phyloP scores from a whole-genome alignment of 2,797 vertebrate species.

The Varecia variegata region DNA sequence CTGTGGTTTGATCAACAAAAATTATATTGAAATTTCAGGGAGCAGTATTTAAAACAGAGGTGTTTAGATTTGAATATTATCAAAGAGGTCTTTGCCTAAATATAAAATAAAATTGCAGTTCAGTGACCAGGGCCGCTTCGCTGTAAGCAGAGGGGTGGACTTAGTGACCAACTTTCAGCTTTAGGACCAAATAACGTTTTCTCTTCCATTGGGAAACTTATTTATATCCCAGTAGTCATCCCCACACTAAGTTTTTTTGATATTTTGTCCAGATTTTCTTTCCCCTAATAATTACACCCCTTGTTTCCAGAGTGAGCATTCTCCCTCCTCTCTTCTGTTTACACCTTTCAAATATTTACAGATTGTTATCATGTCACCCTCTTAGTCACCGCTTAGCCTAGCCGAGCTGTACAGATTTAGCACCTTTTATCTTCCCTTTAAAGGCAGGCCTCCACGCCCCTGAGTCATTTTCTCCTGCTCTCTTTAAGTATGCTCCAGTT shows the following conservation, averaged over 20 bases:
- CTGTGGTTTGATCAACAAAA: slow-evolving; percentile 9
- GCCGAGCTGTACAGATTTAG: slow-evolving; percentile 79
- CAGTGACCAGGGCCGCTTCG: not conserved
- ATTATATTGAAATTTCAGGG: not conserved
- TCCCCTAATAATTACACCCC: slow-evolving; percentile 67
- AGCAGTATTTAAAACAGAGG: slow-evolving; percentile 7
- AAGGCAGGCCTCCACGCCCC: slow-evolving; percentile 69
- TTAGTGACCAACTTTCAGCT: not conserved
- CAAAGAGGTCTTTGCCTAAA: slow-evolving; percentile 17
- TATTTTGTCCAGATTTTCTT: slow-evolving; percentile 64
- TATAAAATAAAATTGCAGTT: not conserved
- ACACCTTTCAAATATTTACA: slow-evolving; percentile 78
- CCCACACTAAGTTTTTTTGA: slow-evolving; percentile 18
- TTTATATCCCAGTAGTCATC: slow-evolving; percentile 60
- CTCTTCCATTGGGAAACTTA: slow-evolving; percentile 40
- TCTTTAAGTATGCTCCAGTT: slow-evolving; percentile 59
- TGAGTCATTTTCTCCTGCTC: slow-evolving; percentile 68
- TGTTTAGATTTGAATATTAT: slow-evolving; percentile 41
- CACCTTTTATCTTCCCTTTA: slow-evolving; percentile 81
- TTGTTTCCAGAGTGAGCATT: slow-evolving; percentile 41
- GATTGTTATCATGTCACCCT: slow-evolving; percentile 54
- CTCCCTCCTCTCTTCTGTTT: slow-evolving; percentile 73
- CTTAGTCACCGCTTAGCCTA: slow-evolving; percentile 78
- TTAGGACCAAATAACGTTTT: not conserved
- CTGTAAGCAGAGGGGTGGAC: not conserved